Base-by-base conservation (phyloP, 1,140 invertebrate genomes). In the Bicyclus anynana region DNA sequence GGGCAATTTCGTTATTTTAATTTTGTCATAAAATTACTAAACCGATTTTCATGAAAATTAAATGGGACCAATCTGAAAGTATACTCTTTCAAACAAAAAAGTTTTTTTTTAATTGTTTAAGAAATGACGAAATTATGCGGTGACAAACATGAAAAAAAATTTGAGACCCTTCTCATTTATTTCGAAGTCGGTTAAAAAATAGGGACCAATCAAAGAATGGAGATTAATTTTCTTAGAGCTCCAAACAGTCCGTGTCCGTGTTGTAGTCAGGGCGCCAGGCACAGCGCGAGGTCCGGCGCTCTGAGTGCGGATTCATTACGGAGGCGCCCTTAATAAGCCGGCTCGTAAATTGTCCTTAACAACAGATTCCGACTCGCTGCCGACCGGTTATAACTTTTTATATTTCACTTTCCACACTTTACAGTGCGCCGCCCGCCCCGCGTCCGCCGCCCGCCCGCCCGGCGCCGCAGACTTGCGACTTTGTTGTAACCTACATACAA, bases 351-450 rank as follows among this genome's bases (percentile, higher is more conserved):
- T 65, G 67, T 65, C 44, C 54, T 72, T 69, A 68, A 75, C 74
- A 75, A 61, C 77, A 59, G 76, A 80, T 75, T 67, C 66, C 65
- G 64, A 73, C 73, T 63, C 60, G 67, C 70, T 65, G 67, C 57
- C 55, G 59, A 52, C 59, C 69, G 59, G 70, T 74, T 76, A 72
- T 80, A 73, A 78, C 76, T 80, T 83, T 84, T 77, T 82, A 80
- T 77, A 80, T 84, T 84, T 77, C 77, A 80, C 72, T 81, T 84
- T 74, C 68, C 67, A 71, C 63, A 75, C 80, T 82, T 82, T 77
- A 69, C 64, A 70, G 70, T 7, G 42, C 20, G 3, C 1, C 16
- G 16, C 17, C 10, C 10, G 7, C 29, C 5, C 3, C 29, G 29
- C 29, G 26, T 27, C 26, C 10, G 26, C 10, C 26, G 26, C 26